These are phyloP conservation scores for Mesoclemmys tuberculata DNA, from an alignment of 2,113 vertebrate genomes.

Conservation along the genomic window DNA sequence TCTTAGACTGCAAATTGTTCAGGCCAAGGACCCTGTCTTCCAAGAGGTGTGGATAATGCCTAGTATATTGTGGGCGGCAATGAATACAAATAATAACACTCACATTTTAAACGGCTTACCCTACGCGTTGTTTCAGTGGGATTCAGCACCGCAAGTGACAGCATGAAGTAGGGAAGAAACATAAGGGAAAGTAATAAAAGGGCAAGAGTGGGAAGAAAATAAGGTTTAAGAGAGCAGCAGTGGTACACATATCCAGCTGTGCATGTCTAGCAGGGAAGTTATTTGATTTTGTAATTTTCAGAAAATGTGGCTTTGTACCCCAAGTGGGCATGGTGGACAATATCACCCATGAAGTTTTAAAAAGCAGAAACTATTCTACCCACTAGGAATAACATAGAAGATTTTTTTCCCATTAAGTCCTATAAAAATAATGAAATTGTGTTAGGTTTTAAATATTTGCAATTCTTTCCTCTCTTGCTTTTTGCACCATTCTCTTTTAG, in stretches of 20 bases:
- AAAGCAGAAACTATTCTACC: not conserved
- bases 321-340: not conserved
- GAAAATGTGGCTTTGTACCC: not conserved
- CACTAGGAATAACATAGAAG: not conserved
- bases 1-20: not conserved
- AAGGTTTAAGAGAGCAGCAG: not conserved
- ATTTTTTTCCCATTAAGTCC: not conserved
- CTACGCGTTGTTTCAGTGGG: not conserved
- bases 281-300: not conserved
- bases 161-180: not conserved
- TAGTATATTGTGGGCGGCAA: not conserved
- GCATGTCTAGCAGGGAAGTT: not conserved
- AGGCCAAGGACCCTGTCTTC: not conserved
- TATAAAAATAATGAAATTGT: not conserved
- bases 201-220: not conserved
- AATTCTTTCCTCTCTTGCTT: not conserved
- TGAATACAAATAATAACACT: not conserved
- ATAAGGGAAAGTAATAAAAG: not conserved
- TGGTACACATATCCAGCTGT: fast-evolving
- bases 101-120: not conserved
- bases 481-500: not conserved
- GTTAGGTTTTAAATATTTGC: not conserved
- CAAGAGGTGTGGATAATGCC: not conserved
- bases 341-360: not conserved
- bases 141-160: not conserved